Evolutionary conservation across 2,888 invertebrate species (phyloP), one percentile per base, ranked within the genome.

Genomic region (Terebella lapidaria): DNA sequence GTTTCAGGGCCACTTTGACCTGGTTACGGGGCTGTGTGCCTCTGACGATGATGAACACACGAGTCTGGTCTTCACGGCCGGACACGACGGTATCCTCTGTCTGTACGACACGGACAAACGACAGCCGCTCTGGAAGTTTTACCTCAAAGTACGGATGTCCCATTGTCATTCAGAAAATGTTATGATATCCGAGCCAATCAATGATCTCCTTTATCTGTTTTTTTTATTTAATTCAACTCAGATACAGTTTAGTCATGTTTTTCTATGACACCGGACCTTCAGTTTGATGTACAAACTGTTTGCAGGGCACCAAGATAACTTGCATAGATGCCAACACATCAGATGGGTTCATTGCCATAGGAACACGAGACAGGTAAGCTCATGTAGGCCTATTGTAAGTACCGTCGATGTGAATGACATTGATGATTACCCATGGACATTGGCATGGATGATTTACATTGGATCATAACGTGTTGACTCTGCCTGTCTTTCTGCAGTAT

Each of bases 1-100:
- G n/a, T 35, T 15, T 35, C 22, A 78, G 76, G 75, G 78, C 47
- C 78, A 78, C 56, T 75, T 70, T 57, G 77, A 72, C 54, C 72
- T 74, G 15, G 60, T 75, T 18, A 62, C 70, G 30, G 72, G 72
- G 0, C 49, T 78, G 52, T 60, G 68, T 1, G 59, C 61, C 4
- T 63, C 72, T 3, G 28, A 57, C 2, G 46, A 65, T 18, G 66
- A 66, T 2, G 64, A 61, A 5, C 56, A 68, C 0, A 57, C 60
- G 4, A 68, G 67, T 20, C 68, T 71, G 59, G 65, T 77, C 45
- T 54, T 76, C 28, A 75, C 76, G 1, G 74, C 74, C 0, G 76
- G 75, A 1, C 58, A 63, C 18, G 78, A 78, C 61, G 75, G 77
- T 0, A 69, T 72, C 5, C 66, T 77, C 1, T 76, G 77, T 62